Percentiles rank a stretch among this genome's conserved stretches.
phyloP scores from a whole-genome alignment of 2,888 invertebrate genomes.

The Mythimna vitellina region DNA sequence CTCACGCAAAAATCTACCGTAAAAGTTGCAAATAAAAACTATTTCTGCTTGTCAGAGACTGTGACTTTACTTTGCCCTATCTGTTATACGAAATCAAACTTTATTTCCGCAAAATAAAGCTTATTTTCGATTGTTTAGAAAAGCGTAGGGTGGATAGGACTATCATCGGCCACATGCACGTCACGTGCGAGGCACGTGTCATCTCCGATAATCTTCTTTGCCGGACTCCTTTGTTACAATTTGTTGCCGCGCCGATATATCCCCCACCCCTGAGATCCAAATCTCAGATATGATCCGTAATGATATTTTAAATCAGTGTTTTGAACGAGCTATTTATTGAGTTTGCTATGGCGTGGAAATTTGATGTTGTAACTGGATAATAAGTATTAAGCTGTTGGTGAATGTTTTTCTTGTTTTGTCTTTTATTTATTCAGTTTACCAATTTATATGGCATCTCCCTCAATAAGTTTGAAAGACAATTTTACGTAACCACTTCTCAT shows the following conservation, averaged over 20 bases:
- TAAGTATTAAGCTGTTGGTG: not conserved
- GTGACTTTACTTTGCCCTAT: slow-evolving; percentile 57
- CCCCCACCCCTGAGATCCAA: slow-evolving; percentile 81
- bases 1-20: slow-evolving; percentile 63
- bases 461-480: too few relatives aligned
- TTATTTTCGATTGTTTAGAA: slow-evolving; percentile 54
- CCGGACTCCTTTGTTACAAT: slow-evolving; percentile 89
- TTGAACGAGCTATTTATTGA: slow-evolving; percentile 80
- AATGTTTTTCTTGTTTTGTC: not conserved
- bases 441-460: too few relatives aligned
- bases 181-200: slow-evolving; percentile 88
- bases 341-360: slow-evolving; percentile 64
- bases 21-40: slow-evolving; percentile 63
- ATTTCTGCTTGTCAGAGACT: slow-evolving; percentile 65
- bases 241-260: slow-evolving; percentile 84
- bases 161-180: slow-evolving; percentile 83
- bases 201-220: slow-evolving; percentile 89
- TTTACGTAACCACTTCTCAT: too few relatives aligned
- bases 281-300: slow-evolving; percentile 87
- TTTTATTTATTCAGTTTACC: not conserved
- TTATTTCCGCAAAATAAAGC: slow-evolving; percentile 44
- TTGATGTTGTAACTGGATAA: slow-evolving; percentile 30
- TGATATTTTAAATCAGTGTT: slow-evolving; percentile 89
- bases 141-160: slow-evolving; percentile 78
- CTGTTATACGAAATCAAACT: slow-evolving; percentile 36